phyloP scores from a whole-genome alignment of 2,797 vertebrate genomes.

The Hemibagrus guttatus region DNA sequence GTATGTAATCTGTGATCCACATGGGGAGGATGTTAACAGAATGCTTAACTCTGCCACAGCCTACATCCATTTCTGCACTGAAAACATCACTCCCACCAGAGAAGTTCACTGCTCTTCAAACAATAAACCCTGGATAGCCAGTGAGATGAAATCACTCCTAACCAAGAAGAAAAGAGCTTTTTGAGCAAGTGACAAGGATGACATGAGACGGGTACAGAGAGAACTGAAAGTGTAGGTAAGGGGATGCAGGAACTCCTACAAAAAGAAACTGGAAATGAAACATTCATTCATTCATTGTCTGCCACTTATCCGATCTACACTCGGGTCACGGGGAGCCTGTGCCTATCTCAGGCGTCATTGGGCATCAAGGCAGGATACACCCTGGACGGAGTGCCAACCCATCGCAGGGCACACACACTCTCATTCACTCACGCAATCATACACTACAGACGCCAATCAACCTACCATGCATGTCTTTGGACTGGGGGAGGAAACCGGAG shows the following conservation, averaged over 20 bases:
- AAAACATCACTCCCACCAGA: neutral
- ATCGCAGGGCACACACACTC: too few species aligned
- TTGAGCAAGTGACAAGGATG: neutral
- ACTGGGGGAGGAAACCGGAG: too few species aligned
- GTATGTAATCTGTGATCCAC: neutral
- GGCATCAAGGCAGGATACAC: too few species aligned
- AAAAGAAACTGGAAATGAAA: too few species aligned
- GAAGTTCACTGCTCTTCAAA: neutral
- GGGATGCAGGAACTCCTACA: neutral
- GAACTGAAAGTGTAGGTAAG: neutral
- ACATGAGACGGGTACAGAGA: neutral
- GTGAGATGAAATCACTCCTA: neutral
- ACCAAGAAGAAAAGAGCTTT: neutral
- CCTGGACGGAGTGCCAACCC: too few species aligned
- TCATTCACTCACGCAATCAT: too few species aligned
- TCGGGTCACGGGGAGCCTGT: too few species aligned
- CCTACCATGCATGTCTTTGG: too few species aligned
- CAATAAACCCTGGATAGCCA: neutral
- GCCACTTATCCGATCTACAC: too few species aligned
- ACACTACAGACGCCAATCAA: too few species aligned
- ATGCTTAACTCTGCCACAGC: neutral
- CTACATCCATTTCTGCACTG: neutral
- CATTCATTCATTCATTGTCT: too few species aligned
- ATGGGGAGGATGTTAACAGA: neutral
- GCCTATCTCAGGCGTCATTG: too few species aligned